Evolutionary conservation across 2,113 vertebrate species (phyloP).

Genomic region (Cricetomys ansorgei): DNA sequence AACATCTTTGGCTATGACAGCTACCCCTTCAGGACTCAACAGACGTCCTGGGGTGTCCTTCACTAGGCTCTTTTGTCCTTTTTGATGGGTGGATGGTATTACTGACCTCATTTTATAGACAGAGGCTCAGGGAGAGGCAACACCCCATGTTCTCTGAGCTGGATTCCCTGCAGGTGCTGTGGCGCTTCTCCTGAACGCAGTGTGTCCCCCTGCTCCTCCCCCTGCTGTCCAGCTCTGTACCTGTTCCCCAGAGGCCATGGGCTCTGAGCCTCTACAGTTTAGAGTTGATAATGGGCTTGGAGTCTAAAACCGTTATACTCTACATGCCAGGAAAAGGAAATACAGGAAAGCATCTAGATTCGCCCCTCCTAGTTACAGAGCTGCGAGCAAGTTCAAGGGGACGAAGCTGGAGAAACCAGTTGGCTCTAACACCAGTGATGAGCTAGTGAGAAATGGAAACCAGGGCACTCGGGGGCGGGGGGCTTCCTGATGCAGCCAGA

Average conservation of each 20-base stretch:
- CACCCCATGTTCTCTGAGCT: rapidly evolving
- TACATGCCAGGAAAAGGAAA: neutral
- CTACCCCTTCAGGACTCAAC: neutral
- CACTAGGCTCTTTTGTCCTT: neutral
- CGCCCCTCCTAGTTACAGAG: neutral
- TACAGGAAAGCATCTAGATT: neutral
- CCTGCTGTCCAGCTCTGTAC: too few species aligned
- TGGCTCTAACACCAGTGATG: neutral
- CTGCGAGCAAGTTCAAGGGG: conserved; percentile 15
- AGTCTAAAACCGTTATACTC: neutral
- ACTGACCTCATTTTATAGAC: neutral
- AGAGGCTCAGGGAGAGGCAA: neutral
- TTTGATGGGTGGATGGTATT: neutral
- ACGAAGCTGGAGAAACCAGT: neutral
- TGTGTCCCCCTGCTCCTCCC: neutral
- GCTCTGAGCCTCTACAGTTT: neutral
- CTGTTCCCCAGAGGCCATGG: neutral
- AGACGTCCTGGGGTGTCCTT: neutral
- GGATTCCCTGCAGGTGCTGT: neutral
- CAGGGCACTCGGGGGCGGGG: too few species aligned
- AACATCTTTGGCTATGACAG: neutral
- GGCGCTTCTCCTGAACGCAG: neutral
- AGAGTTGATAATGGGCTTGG: too few species aligned
- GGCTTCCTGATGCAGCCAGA: neutral
- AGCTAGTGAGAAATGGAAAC: neutral